Percentiles rank a stretch among this genome's conserved stretches.
These are phyloP conservation scores for Nephrocerus scutellatus DNA, from an alignment of 2,888 invertebrate species.

Conservation along the genomic window DNA sequence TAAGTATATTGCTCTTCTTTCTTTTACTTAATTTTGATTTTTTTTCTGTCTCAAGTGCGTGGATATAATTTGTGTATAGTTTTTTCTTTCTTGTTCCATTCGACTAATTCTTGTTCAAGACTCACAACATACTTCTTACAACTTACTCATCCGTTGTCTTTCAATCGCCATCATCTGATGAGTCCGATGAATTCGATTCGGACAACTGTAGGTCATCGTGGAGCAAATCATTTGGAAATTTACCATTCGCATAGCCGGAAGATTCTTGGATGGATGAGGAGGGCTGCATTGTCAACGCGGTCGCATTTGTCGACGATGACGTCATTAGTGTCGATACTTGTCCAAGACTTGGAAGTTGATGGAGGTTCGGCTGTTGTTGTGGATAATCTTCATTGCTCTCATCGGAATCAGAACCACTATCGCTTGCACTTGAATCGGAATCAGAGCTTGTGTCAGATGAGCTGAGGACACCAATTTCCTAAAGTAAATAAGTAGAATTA, in stretches of 20 bases:
- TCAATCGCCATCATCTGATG: constrained; percentile 36
- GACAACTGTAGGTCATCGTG: constrained; percentile 81
- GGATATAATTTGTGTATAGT: too few species aligned
- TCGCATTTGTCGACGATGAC: constrained; percentile 28
- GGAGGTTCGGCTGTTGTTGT: constrained; percentile 24
- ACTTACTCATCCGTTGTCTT: not conserved
- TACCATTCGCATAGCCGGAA: constrained; percentile 37
- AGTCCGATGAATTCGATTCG: constrained; percentile 77
- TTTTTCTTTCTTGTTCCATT: too few species aligned
- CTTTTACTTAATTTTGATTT: too few species aligned
- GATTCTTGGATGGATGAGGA: constrained; percentile 28
- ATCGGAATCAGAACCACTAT: constrained; percentile 46
- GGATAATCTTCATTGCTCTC: constrained; percentile 40
- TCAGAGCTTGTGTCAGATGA: constrained; percentile 45
- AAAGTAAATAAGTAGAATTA: constrained; percentile 15
- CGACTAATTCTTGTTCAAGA: too few species aligned
- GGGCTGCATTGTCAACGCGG: constrained; percentile 29
- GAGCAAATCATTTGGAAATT: constrained; percentile 51
- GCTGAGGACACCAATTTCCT: constrained; percentile 45
- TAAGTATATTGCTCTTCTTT: too few species aligned
- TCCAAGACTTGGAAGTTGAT: constrained; percentile 7
- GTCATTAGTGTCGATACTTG: constrained; percentile 23
- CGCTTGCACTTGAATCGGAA: constrained; percentile 45
- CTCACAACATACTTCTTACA: not conserved
- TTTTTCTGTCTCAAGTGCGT: too few species aligned